Percentiles rank a stretch among this genome's conserved stretches.
Conservation (phyloP, 2,888 invertebrate genomes). For the Charanyca ferruginea region DNA sequence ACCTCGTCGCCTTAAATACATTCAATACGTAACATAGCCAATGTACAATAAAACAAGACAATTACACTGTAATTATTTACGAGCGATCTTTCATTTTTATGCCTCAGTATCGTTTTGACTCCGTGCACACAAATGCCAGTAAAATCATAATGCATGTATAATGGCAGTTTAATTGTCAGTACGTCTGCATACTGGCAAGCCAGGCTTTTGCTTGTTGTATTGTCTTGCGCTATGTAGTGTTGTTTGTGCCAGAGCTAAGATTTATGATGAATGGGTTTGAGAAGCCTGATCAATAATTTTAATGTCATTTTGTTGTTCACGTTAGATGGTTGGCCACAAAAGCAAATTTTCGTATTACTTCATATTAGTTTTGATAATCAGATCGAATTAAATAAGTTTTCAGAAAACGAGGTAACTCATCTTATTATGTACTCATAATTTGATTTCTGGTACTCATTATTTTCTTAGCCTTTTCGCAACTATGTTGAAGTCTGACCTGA, state of each 20-base stretch:
- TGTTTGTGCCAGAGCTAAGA: conserved; percentile 20
- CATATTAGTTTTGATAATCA: neutral
- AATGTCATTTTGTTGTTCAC: neutral
- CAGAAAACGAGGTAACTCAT: neutral
- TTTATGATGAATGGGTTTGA: conserved; percentile 22
- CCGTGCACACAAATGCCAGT: conserved; percentile 60
- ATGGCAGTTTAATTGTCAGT: conserved; percentile 59
- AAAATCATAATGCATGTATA: conserved; percentile 63
- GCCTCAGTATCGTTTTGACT: conserved; percentile 58
- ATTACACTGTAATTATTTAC: conserved; percentile 52
- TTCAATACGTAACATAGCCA: conserved; percentile 30
- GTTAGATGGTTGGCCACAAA: neutral
- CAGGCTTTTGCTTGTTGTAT: conserved; percentile 14
- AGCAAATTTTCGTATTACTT: neutral
- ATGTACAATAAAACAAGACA: conserved; percentile 50
- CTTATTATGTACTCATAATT: no score
- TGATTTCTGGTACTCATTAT: no score
- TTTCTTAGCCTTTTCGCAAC: no score
- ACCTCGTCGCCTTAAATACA: conserved; percentile 28
- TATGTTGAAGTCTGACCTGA: no score
- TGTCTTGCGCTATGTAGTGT: conserved; percentile 23
- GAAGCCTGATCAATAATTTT: conserved; percentile 12
- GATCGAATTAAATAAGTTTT: neutral
- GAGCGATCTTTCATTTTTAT: conserved; percentile 53
- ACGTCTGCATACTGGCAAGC: conserved; percentile 25